phyloP scores from a whole-genome alignment of 1,140 invertebrate species.

The Diploscapter pachys region DNA sequence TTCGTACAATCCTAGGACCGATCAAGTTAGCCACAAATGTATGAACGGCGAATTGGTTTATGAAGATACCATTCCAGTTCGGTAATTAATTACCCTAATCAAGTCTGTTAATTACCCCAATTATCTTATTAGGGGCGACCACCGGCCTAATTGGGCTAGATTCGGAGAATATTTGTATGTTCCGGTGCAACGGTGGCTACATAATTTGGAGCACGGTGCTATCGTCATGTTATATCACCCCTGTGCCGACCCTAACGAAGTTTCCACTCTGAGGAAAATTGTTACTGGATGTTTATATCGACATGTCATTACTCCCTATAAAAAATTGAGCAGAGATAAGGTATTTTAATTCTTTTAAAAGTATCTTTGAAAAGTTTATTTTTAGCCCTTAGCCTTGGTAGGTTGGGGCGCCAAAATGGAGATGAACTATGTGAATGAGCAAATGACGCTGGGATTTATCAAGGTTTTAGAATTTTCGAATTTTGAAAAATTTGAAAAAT shows the following conservation, averaged over 20 bases:
- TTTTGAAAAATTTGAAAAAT: constrained; percentile 17
- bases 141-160: constrained; percentile 60
- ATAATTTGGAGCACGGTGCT: constrained; percentile 77
- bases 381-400: constrained; percentile 72
- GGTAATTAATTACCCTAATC: background rate
- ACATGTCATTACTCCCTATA: constrained; percentile 77
- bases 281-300: constrained; percentile 72
- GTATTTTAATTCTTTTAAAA: constrained; percentile 61
- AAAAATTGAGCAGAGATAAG: constrained; percentile 65
- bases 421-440: constrained; percentile 70
- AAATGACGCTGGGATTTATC: constrained; percentile 69
- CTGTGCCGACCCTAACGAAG: constrained; percentile 67
- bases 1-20: constrained; percentile 29
- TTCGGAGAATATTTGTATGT: constrained; percentile 80
- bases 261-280: constrained; percentile 64
- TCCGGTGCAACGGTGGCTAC: constrained; percentile 78
- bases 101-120: background rate
- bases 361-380: constrained; percentile 20
- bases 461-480: constrained; percentile 14
- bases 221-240: constrained; percentile 83
- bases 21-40: constrained; percentile 66
- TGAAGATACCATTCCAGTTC: constrained; percentile 65
- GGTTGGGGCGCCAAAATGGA: constrained; percentile 73
- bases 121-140: constrained; percentile 57
- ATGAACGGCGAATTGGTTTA: constrained; percentile 72